Conservation (phyloP, 2,888 invertebrate species). For the Tetramorium bicarinatum region DNA sequence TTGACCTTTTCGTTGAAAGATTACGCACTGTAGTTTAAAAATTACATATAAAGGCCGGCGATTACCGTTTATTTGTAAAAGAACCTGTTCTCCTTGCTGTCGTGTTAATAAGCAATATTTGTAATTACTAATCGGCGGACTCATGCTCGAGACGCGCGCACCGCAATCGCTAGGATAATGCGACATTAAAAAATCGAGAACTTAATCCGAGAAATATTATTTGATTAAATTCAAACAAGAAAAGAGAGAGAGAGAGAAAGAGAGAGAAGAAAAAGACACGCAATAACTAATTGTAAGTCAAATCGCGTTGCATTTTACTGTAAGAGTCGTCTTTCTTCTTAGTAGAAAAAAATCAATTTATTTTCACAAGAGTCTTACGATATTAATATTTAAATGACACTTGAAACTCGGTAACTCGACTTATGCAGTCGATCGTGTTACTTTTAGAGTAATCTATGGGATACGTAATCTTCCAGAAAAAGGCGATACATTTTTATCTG, state of each 20-base stretch:
- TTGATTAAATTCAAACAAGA: neutral
- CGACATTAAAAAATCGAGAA: neutral
- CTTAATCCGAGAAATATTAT: constrained; percentile 15
- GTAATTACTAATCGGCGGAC: constrained; percentile 42
- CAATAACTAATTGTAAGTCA: neutral
- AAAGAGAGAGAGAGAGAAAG: neutral
- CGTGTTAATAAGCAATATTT: constrained; percentile 52
- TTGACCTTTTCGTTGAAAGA: constrained; percentile 47
- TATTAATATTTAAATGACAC: no score
- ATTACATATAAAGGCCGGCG: constrained; percentile 21
- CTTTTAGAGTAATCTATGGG: no score
- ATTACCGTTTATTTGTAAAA: constrained; percentile 41
- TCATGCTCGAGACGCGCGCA: constrained; percentile 6
- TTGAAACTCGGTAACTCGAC: no score
- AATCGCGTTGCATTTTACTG: neutral
- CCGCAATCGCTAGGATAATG: neutral
- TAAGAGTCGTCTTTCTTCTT: no score
- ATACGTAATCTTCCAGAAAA: no score
- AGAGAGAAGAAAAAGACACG: neutral
- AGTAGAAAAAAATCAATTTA: no score
- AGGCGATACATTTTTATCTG: no score
- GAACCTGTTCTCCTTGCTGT: constrained; percentile 48
- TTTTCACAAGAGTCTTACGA: no score
- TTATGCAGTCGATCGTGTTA: no score
- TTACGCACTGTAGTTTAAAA: constrained; percentile 45